Conservation (phyloP, 1,140 invertebrate species). For the Nilaparvata lugens region DNA sequence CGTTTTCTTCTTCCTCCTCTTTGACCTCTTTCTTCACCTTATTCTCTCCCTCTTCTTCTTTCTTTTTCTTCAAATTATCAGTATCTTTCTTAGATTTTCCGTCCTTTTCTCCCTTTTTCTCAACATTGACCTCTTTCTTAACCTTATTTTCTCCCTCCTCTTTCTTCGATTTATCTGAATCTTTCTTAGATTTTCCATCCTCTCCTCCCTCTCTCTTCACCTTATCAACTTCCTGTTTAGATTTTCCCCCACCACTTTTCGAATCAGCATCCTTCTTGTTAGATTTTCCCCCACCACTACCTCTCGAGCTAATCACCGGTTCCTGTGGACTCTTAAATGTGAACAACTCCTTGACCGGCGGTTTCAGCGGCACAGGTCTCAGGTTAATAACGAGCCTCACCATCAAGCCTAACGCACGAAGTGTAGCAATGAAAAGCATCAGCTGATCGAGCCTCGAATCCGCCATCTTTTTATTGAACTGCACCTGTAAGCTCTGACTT, state of each 20-base stretch:
- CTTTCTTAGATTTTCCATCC: neutral
- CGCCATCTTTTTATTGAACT: slow-evolving; percentile 53
- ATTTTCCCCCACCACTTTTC: too few species aligned
- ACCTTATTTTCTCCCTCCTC: slow-evolving; percentile 29
- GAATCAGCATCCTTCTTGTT: too few species aligned
- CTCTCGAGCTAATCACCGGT: too few species aligned
- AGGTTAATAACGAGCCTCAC: slow-evolving; percentile 64
- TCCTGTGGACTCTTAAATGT: slow-evolving; percentile 25
- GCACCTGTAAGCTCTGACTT: slow-evolving; percentile 40
- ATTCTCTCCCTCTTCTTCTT: slow-evolving; percentile 31
- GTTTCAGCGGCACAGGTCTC: slow-evolving; percentile 51
- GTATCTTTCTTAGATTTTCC: neutral
- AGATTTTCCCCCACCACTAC: too few species aligned
- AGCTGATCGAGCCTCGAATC: slow-evolving; percentile 48
- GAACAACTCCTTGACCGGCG: slow-evolving; percentile 45
- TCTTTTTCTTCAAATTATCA: neutral
- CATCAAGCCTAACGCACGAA: slow-evolving; percentile 69
- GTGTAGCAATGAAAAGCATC: slow-evolving; percentile 61
- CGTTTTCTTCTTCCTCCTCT: too few species aligned
- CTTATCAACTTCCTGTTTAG: too few species aligned
- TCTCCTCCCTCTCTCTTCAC: slow-evolving; percentile 33
- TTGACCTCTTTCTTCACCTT: slow-evolving; percentile 10
- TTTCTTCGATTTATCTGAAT: slow-evolving; percentile 18
- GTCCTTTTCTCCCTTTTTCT: neutral
- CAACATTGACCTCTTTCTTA: slow-evolving; percentile 32